Conservation (phyloP, 2,797 vertebrate species). For the Darevskia mixta region DNA sequence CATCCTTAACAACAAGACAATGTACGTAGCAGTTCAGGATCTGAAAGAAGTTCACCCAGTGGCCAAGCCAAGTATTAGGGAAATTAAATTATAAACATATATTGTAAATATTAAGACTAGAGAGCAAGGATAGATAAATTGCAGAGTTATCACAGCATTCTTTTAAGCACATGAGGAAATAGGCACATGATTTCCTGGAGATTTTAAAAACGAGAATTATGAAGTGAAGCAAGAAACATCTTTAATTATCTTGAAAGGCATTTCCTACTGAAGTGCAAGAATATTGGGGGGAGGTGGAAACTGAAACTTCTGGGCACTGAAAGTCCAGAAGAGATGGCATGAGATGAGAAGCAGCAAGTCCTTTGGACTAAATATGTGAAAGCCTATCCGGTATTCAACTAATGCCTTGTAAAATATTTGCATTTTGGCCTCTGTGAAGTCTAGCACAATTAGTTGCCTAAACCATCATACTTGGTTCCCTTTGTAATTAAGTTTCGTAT, state of each 20-base stretch:
- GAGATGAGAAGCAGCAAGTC: slow-evolving; percentile 37
- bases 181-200: slow-evolving; percentile 17
- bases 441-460: slow-evolving; percentile 58
- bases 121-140: slow-evolving; percentile 11
- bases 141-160: slow-evolving; percentile 17
- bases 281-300: neutral
- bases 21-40: neutral
- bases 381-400: slow-evolving; percentile 60
- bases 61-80: slow-evolving; percentile 14
- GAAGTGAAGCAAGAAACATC: slow-evolving; percentile 23
- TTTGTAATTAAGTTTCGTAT: slow-evolving; percentile 56
- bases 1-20: neutral
- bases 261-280: slow-evolving; percentile 7
- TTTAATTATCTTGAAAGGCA: slow-evolving; percentile 12
- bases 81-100: slow-evolving; percentile 31
- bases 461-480: slow-evolving; percentile 50
- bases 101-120: slow-evolving; percentile 38
- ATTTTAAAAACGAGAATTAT: slow-evolving; percentile 13
- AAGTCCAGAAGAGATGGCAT: neutral
- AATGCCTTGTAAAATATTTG: slow-evolving; percentile 53
- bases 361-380: slow-evolving; percentile 42
- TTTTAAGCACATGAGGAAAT: slow-evolving; percentile 8
- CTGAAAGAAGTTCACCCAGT: slow-evolving; percentile 7
- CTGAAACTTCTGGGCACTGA: neutral
- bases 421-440: slow-evolving; percentile 55